Conservation (phyloP, 1,140 invertebrate genomes). For the Melitaea cinxia region DNA sequence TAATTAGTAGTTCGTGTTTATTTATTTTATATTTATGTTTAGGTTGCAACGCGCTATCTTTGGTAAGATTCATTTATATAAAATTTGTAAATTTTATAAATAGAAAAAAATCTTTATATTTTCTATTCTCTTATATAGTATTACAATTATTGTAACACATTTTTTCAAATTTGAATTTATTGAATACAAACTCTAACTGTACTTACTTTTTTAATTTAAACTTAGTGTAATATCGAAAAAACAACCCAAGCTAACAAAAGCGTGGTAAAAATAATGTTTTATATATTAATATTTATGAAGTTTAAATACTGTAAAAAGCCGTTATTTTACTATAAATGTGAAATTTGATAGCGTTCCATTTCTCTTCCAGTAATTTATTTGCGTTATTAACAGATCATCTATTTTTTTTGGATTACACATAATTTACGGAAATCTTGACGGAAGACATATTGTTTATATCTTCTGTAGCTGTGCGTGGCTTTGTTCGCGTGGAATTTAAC, state of each 20-base stretch:
- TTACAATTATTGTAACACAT: no score
- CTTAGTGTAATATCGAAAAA: no score
- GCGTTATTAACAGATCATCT: neutral
- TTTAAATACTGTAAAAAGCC: neutral
- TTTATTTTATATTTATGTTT: constrained; percentile 45
- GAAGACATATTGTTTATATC: no score
- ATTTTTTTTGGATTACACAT: neutral
- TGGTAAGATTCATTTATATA: constrained; percentile 45
- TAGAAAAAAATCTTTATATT: neutral
- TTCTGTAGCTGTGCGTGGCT: no score
- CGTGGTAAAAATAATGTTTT: no score
- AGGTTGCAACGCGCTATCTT: constrained; percentile 42
- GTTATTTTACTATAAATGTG: neutral
- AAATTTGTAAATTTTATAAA: neutral
- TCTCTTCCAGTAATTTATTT: neutral
- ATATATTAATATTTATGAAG: no score
- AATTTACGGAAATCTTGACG: neutral
- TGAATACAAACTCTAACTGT: no score
- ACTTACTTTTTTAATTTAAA: no score
- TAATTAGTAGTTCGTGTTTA: constrained; percentile 24
- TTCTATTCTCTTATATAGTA: neutral
- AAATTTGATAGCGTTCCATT: neutral
- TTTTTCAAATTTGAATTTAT: no score
- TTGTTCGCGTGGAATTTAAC: no score
- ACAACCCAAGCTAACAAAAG: no score